These are phyloP conservation scores for Nothocercus nigrocapillus DNA, from an alignment of 2,113 vertebrate species.

Conservation along the genomic window DNA sequence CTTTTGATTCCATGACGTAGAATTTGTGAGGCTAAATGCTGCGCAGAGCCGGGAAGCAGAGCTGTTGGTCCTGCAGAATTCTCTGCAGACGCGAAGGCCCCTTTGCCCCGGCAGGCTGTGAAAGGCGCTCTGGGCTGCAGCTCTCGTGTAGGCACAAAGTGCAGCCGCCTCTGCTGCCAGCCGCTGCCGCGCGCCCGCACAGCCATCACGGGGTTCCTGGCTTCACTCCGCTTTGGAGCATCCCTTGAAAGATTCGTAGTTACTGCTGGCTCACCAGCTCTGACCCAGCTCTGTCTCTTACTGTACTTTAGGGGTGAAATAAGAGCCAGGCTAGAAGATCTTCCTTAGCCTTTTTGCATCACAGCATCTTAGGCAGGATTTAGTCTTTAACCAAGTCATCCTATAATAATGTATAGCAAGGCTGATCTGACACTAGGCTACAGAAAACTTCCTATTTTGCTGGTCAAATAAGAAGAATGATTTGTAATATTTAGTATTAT, in stretches of 20 bases:
- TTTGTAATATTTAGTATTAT: not conserved
- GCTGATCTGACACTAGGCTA: not conserved
- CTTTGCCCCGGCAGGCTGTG: rapidly evolving
- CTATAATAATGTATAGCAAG: not conserved
- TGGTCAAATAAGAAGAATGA: not conserved
- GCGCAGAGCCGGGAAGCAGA: not conserved
- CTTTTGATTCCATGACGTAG: constrained; percentile 6
- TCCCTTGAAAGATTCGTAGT: not conserved
- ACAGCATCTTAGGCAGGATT: not conserved
- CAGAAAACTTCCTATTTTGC: constrained; percentile 8
- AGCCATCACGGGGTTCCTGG: rapidly evolving
- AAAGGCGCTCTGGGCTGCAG: not conserved
- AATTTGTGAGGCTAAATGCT: not conserved
- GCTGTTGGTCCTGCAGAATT: not conserved
- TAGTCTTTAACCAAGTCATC: constrained; percentile 30
- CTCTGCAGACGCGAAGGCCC: not conserved
- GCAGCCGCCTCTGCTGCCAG: not conserved
- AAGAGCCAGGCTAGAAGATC: not conserved
- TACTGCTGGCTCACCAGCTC: not conserved
- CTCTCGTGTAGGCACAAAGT: not conserved
- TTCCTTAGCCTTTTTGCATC: not conserved
- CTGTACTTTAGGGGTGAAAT: not conserved
- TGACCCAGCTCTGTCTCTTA: not conserved
- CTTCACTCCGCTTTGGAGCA: not conserved
- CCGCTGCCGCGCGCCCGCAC: not conserved